Evolutionary conservation across 2,113 vertebrate genomes (phyloP).

Genomic region (Macaca nemestrina): DNA sequence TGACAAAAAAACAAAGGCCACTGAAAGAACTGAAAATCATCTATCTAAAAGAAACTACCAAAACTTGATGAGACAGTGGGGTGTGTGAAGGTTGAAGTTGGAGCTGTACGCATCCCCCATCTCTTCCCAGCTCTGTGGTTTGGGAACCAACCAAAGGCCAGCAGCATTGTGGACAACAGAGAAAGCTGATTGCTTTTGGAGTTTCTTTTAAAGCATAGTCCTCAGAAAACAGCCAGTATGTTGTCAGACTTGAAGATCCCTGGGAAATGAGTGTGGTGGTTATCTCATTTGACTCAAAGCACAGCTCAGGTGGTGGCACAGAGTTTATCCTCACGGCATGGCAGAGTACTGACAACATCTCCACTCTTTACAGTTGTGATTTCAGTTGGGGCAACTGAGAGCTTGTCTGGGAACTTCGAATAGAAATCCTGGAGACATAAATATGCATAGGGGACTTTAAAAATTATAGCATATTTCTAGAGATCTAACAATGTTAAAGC

Average conservation of each 20-base stretch:
- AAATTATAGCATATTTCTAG: neutral
- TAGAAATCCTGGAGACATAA: neutral
- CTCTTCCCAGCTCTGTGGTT: neutral
- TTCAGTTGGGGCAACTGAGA: neutral
- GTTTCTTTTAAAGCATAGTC: neutral
- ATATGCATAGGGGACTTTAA: neutral
- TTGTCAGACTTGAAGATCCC: neutral
- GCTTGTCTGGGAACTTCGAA: neutral
- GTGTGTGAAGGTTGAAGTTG: neutral
- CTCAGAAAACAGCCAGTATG: neutral
- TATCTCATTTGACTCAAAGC: neutral
- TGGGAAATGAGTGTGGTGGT: neutral
- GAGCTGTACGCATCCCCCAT: neutral
- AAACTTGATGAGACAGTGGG: neutral
- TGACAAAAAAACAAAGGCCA: neutral
- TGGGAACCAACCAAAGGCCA: neutral
- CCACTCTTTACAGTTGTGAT: neutral
- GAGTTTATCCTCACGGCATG: neutral
- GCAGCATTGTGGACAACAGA: neutral
- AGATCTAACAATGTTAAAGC: neutral
- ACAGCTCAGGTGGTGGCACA: neutral
- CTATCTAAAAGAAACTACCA: neutral
- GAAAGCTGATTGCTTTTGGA: neutral
- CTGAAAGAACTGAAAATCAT: neutral
- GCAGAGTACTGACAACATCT: neutral